phyloP scores from a whole-genome alignment of 2,888 invertebrate species.

The Frankliniella fusca region DNA sequence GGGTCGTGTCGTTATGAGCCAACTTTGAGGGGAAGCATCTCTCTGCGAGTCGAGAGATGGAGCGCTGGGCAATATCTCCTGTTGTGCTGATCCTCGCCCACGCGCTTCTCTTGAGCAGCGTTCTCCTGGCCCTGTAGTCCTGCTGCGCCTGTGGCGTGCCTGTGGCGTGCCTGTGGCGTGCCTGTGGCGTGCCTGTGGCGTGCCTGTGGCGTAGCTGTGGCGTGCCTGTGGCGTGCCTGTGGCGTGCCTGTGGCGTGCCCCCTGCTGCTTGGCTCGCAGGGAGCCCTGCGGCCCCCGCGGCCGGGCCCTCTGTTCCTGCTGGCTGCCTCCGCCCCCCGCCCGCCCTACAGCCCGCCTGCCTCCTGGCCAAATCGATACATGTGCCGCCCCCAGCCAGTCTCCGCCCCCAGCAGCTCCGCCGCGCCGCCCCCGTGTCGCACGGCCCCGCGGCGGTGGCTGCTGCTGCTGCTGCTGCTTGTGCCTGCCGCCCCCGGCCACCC shows the following conservation, averaged over 20 bases:
- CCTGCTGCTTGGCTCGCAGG: not conserved
- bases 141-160: too few species aligned
- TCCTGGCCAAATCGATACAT: slow-evolving; percentile 18
- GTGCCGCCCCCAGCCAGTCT: slow-evolving; percentile 7
- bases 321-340: not conserved
- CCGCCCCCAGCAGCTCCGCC: not conserved
- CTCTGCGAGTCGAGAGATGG: not conserved
- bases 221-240: too few species aligned
- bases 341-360: not conserved
- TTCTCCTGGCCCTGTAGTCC: too few species aligned
- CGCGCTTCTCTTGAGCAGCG: too few species aligned
- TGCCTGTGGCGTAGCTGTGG: too few species aligned
- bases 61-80: not conserved
- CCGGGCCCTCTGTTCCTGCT: not conserved
- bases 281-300: not conserved
- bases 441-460: not conserved
- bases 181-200: too few species aligned
- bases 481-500: not conserved
- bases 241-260: too few species aligned
- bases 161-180: too few species aligned
- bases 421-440: not conserved
- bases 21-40: not conserved
- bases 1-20: not conserved
- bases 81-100: not conserved
- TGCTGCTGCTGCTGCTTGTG: not conserved